Evolutionary conservation across 2,888 invertebrate genomes (phyloP).

Genomic region (Phortica magna): DNA sequence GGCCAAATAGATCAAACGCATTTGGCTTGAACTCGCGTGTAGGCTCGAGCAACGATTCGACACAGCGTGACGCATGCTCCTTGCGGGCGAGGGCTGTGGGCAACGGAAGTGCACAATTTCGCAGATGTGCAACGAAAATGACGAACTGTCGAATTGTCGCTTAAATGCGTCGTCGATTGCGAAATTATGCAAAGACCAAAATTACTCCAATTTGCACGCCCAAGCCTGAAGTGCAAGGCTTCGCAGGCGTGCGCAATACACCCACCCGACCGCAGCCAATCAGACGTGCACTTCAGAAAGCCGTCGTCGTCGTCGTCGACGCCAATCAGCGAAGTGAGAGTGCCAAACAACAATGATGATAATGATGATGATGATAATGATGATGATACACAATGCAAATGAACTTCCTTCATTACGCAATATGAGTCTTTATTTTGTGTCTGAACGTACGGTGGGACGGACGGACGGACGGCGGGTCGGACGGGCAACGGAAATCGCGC

Average conservation of each 20-base stretch:
- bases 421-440: not conserved
- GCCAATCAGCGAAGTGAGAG: not conserved
- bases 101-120: constrained; percentile 14
- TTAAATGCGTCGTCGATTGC: not conserved
- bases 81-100: not conserved
- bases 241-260: not conserved
- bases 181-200: constrained; percentile 17
- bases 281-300: not conserved
- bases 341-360: not conserved
- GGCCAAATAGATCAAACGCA: constrained; percentile 17
- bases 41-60: not conserved
- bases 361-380: not conserved
- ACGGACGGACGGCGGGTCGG: not conserved
- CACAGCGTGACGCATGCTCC: constrained; percentile 12
- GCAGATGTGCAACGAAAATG: constrained; percentile 6
- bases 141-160: constrained; percentile 5
- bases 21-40: not conserved
- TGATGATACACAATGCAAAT: constrained; percentile 7
- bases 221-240: not conserved
- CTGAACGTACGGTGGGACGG: not conserved
- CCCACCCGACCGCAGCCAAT: constrained; percentile 6
- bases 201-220: constrained; percentile 30
- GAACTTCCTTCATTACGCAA: constrained; percentile 31
- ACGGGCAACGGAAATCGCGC: not conserved
- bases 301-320: not conserved